A percentile compares a stretch with the other conserved stretches of the same genome.
Conservation (phyloP, 53 echinoderm and acorn worm species). For the Astropecten irregularis region DNA sequence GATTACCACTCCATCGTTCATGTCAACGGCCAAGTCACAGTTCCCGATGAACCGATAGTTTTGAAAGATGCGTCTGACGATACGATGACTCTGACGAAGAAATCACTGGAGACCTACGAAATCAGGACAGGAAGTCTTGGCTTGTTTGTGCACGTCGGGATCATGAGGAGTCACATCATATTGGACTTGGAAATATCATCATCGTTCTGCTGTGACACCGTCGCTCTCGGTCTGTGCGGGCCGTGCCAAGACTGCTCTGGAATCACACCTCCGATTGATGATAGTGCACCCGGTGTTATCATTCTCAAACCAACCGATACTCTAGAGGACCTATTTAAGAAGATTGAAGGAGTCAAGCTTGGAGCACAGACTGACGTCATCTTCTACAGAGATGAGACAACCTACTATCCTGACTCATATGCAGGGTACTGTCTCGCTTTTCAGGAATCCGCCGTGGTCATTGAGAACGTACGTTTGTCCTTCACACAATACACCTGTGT, state of each 20-base stretch:
- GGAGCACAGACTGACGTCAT: not conserved
- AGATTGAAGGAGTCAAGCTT: slow-evolving; percentile 26
- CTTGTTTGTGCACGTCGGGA: slow-evolving; percentile 48
- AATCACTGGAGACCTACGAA: slow-evolving; percentile 26
- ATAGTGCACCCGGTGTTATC: slow-evolving; percentile 5
- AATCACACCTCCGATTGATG: not conserved
- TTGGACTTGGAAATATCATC: slow-evolving; percentile 53
- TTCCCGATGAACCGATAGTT: slow-evolving; percentile 37
- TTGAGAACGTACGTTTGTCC: slow-evolving; percentile 40
- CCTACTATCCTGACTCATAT: slow-evolving; percentile 43
- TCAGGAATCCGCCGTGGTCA: slow-evolving; percentile 47
- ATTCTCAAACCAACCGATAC: slow-evolving; percentile 26
- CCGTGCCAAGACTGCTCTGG: slow-evolving; percentile 42
- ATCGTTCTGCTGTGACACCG: slow-evolving; percentile 43
- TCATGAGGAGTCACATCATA: slow-evolving; percentile 58
- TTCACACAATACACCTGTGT: slow-evolving; percentile 47
- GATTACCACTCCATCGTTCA: slow-evolving; percentile 45
- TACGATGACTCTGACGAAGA: slow-evolving; percentile 30
- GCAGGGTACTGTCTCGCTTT: slow-evolving; percentile 65
- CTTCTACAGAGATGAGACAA: slow-evolving; percentile 33
- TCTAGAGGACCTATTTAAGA: slow-evolving; percentile 18
- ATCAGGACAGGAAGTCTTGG: slow-evolving; percentile 32
- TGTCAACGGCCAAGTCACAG: slow-evolving; percentile 25
- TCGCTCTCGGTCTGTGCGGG: slow-evolving; percentile 61
- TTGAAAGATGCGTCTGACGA: slow-evolving; percentile 2